A percentile compares a stretch with the other conserved stretches of the same genome.
Conservation (phyloP, 2,888 invertebrate genomes). For the Ectemnius continuus region DNA sequence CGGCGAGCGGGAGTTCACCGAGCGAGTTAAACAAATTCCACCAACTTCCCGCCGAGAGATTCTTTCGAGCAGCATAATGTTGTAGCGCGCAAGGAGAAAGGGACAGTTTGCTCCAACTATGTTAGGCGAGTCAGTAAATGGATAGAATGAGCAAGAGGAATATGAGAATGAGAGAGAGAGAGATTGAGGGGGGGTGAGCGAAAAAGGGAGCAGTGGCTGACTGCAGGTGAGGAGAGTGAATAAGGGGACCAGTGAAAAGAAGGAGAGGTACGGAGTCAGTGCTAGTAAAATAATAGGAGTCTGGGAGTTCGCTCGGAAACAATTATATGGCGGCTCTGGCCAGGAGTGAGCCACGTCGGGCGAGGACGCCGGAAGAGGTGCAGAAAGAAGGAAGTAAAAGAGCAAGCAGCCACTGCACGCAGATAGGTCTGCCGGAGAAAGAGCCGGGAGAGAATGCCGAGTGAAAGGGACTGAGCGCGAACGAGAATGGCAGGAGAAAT, state of each 20-base stretch:
- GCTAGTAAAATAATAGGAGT: constrained; percentile 64
- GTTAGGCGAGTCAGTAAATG: constrained; percentile 12
- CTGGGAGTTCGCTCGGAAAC: constrained; percentile 63
- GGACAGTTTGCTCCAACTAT: not conserved
- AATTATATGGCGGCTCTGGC: constrained; percentile 57
- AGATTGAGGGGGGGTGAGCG: too few relatives aligned
- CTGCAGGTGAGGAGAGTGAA: constrained; percentile 12
- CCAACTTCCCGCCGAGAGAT: constrained; percentile 34
- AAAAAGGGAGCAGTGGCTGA: not conserved
- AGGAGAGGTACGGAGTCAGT: constrained; percentile 13
- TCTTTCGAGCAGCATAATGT: constrained; percentile 43
- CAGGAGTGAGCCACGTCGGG: constrained; percentile 29
- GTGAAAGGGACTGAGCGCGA: constrained; percentile 12
- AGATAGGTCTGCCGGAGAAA: not conserved
- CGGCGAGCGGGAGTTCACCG: constrained; percentile 6
- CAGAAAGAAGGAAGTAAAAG: constrained; percentile 4
- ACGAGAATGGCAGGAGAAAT: constrained; percentile 50
- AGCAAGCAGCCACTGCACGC: not conserved
- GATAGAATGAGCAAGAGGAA: not conserved
- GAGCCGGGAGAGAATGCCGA: constrained; percentile 2
- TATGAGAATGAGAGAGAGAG: constrained; percentile 5
- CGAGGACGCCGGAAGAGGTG: constrained; percentile 18
- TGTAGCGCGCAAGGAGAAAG: constrained; percentile 2
- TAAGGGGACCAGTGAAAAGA: not conserved
- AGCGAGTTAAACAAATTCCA: constrained; percentile 45